Percentiles rank a stretch among this genome's conserved stretches.
Conservation (phyloP, 2,888 invertebrate genomes). For the Bombyx huttoni region DNA sequence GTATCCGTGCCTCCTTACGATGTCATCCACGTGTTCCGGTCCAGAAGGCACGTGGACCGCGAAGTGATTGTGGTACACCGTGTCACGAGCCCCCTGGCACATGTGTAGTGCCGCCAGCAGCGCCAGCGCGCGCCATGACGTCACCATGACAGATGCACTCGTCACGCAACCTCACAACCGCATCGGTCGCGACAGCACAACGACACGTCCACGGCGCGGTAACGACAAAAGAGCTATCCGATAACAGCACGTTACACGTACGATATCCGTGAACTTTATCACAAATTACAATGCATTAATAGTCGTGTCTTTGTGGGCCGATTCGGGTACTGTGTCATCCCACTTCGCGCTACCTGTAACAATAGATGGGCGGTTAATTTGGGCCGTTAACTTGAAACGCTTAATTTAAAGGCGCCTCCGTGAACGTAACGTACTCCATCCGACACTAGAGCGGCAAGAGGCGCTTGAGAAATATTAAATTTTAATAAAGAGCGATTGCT, state of each 20-base stretch:
- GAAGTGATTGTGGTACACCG: slow-evolving; percentile 84
- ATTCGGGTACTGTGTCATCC: slow-evolving; percentile 28
- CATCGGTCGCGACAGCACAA: slow-evolving; percentile 28
- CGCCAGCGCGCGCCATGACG: slow-evolving; percentile 56
- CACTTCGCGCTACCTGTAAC: slow-evolving; percentile 33
- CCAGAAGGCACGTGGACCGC: slow-evolving; percentile 86
- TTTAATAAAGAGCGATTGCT: slow-evolving; percentile 47
- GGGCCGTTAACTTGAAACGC: slow-evolving; percentile 16
- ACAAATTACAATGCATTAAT: background rate
- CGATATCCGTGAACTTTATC: background rate
- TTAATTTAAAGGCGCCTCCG: slow-evolving; percentile 31
- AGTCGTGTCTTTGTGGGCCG: slow-evolving; percentile 5
- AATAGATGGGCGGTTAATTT: slow-evolving; percentile 13
- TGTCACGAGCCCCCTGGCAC: slow-evolving; percentile 30
- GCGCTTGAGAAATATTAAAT: slow-evolving; percentile 41
- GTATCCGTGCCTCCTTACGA: slow-evolving; percentile 90
- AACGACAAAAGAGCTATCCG: background rate
- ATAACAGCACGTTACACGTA: background rate
- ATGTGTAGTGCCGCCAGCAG: slow-evolving; percentile 31
- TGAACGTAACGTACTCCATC: background rate
- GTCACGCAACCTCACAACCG: slow-evolving; percentile 23
- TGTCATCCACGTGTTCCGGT: slow-evolving; percentile 77
- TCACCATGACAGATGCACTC: slow-evolving; percentile 43
- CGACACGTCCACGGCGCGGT: slow-evolving; percentile 12
- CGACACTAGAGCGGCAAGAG: slow-evolving; percentile 28